A percentile compares a stretch with the other conserved stretches of the same genome.
Conservation (phyloP, 2,888 invertebrate species). For the Tricholauxania praeusta region DNA sequence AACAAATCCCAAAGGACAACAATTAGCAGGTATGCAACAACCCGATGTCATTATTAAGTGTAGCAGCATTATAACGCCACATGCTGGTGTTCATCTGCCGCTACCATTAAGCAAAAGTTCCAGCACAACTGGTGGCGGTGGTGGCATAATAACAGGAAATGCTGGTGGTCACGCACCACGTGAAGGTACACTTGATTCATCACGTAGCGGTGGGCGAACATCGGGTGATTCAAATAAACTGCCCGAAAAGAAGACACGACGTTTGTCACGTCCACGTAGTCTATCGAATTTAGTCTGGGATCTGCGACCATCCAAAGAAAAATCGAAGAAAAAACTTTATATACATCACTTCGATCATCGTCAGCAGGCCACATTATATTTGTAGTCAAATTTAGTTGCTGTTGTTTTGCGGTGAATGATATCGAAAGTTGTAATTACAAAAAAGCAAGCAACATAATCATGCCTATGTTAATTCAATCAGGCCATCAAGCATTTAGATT, state of each 20-base stretch:
- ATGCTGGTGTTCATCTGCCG: conserved; percentile 47
- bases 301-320: conserved; percentile 69
- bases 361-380: conserved; percentile 68
- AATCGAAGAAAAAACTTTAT: conserved; percentile 68
- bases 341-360: conserved; percentile 68
- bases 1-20: conserved; percentile 64
- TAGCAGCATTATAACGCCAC: conserved; percentile 55
- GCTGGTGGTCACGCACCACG: conserved; percentile 66
- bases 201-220: conserved; percentile 88
- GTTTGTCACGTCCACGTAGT: conserved; percentile 85
- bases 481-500: conserved; percentile 37
- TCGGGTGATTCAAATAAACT: conserved; percentile 86
- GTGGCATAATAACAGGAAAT: conserved; percentile 49
- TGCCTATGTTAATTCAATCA: background rate
- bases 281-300: conserved; percentile 91
- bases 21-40: conserved; percentile 49
- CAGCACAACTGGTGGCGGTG: conserved; percentile 59
- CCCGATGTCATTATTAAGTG: conserved; percentile 64
- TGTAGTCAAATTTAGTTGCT: conserved; percentile 56
- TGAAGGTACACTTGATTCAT: conserved; percentile 89
- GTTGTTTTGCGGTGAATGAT: conserved; percentile 10
- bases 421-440: background rate
- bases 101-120: conserved; percentile 59
- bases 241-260: conserved; percentile 85
- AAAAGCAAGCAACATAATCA: background rate